Evolutionary conservation across 2,113 vertebrate genomes (phyloP).

Genomic region (Anseranas semipalmata): DNA sequence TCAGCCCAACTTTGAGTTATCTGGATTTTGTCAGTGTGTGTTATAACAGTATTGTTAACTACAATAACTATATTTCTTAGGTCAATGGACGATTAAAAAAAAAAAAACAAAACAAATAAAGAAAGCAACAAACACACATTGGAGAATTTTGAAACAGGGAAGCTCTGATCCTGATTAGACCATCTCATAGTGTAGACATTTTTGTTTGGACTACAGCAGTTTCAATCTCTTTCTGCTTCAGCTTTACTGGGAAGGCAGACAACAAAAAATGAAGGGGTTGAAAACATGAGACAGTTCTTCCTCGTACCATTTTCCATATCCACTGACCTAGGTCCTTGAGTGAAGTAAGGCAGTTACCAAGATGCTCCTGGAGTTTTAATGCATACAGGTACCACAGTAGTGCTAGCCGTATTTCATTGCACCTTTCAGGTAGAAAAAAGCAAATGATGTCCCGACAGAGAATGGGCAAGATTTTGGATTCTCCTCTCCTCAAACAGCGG

Average conservation of each 20-base stretch:
- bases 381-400: fast-evolving
- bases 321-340: neutral
- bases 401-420: neutral
- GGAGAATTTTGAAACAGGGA: neutral
- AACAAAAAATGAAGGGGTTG: neutral
- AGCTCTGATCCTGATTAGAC: neutral
- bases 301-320: neutral
- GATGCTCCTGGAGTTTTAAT: neutral
- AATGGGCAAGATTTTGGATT: neutral
- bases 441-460: neutral
- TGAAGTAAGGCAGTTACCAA: neutral
- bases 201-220: neutral
- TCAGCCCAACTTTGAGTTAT: slow-evolving; percentile 47
- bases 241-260: neutral
- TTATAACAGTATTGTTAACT: slow-evolving; percentile 50
- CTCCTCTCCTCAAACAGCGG: neutral
- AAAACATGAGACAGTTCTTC: neutral
- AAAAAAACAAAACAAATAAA: neutral
- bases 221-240: neutral
- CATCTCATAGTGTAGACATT: neutral
- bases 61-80: slow-evolving; percentile 43
- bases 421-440: neutral
- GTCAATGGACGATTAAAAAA: neutral
- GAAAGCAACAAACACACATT: neutral
- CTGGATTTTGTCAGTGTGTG: slow-evolving; percentile 63